Percentiles rank a stretch among this genome's conserved stretches.
These are phyloP conservation scores for Syritta pipiens DNA, from an alignment of 2,888 invertebrate species.

Conservation along the genomic window DNA sequence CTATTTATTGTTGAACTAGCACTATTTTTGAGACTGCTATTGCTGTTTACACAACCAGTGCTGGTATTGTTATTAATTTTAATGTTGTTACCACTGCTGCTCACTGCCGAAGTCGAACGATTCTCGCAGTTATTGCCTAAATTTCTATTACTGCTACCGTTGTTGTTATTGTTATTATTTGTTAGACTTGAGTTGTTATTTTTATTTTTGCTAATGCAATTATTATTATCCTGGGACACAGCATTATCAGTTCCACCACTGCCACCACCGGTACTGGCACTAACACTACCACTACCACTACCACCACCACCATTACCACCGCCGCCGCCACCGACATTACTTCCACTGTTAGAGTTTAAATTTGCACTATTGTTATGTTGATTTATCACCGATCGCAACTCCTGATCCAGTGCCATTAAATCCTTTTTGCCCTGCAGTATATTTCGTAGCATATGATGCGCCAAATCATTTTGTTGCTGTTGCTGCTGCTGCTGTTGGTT, in stretches of 20 bases:
- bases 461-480: constrained; percentile 81
- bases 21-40: constrained; percentile 76
- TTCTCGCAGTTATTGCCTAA: constrained; percentile 69
- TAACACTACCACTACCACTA: constrained; percentile 41
- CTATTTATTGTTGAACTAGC: constrained; percentile 23
- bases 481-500: constrained; percentile 71
- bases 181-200: constrained; percentile 70
- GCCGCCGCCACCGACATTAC: constrained; percentile 3
- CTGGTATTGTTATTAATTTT: constrained; percentile 75
- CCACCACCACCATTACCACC: not conserved
- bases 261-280: constrained; percentile 8
- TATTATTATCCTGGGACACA: constrained; percentile 79
- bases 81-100: constrained; percentile 72
- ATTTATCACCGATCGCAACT: constrained; percentile 82
- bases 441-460: constrained; percentile 93
- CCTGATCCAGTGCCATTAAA: constrained; percentile 87
- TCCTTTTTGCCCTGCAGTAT: constrained; percentile 94
- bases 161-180: constrained; percentile 79
- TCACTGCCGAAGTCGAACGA: constrained; percentile 2
- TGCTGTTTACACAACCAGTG: constrained; percentile 70
- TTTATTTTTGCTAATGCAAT: constrained; percentile 76
- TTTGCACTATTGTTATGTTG: constrained; percentile 72
- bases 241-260: constrained; percentile 46
- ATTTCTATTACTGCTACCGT: constrained; percentile 51
- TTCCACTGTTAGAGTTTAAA: constrained; percentile 63